Evolutionary conservation across 2,888 invertebrate species (phyloP), one percentile per base, ranked within the genome.

Genomic region (Drosophila infuscata): DNA sequence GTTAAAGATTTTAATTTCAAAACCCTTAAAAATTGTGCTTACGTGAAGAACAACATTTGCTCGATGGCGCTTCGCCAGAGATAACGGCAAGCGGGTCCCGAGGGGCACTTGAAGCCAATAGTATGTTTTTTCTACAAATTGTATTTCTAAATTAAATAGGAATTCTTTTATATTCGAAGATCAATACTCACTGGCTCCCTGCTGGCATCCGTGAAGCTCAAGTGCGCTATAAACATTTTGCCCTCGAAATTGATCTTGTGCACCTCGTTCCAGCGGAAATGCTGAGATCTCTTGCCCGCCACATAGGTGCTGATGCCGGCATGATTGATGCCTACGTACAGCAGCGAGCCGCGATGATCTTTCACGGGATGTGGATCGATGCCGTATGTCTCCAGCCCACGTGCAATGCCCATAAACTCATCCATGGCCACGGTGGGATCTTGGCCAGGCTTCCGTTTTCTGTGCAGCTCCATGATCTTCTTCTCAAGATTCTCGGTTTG

Each of bases 21-120:
- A 25, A 11, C 32, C 12, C 3, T 5, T 9, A 0, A 3, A 17
- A 11, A 0, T 48, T 48, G 95, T 7, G 63, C 96, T 96, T 94
- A 98, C 98, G 99, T 99, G 94, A 98, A 99, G 94, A 99, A 99
- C 82, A 99, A 94, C 96, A 99, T 98, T 94, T 99, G 99, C 92
- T 99, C 99, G 81, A 99, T 97, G 56, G 99, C 98, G 94, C 98
- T 98, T 92, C 97, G 96, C 99, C 99, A 99, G 75, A 99, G 96
- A 94, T 99, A 98, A 82, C 98, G 96, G 92, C 99, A 99, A 61
- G 98, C 96, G 51, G 97, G 96, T 54, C 97, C 97, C 81, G 97
- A 97, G 64, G 97, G 97, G 94, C 99, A 99, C 93, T 98, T 98
- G 94, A 98, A 99, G 20, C 99, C 99, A 76, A 99, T 97, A 32